These are phyloP conservation scores for Camponotus vicinus DNA, from an alignment of 1,140 invertebrate species.

Conservation along the genomic window DNA sequence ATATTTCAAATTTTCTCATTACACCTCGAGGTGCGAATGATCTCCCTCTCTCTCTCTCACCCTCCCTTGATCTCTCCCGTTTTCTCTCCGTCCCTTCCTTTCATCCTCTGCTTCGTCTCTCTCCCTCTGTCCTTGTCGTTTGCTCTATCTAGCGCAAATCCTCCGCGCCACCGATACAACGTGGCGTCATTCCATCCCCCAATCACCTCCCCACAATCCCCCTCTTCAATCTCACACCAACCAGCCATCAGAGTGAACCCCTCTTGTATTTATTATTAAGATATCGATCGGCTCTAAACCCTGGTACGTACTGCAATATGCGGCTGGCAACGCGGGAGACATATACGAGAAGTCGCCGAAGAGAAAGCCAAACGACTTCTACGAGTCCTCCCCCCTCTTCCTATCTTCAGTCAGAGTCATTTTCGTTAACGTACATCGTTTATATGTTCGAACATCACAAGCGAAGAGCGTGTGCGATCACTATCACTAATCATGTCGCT, in stretches of 20 bases:
- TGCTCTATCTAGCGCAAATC: constrained; percentile 64
- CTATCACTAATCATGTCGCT: not conserved
- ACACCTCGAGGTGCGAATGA: constrained; percentile 85
- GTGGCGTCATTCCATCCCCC: constrained; percentile 72
- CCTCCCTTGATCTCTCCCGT: constrained; percentile 50
- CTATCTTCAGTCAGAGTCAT: not conserved
- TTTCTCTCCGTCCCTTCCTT: constrained; percentile 56
- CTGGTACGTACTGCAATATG: constrained; percentile 73
- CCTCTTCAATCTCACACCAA: constrained; percentile 84
- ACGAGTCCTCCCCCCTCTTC: not conserved
- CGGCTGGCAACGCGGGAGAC: constrained; percentile 70
- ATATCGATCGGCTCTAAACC: constrained; percentile 84
- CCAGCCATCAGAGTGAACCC: constrained; percentile 82
- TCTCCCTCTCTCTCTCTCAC: constrained; percentile 63
- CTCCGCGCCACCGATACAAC: constrained; percentile 68
- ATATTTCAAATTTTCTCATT: constrained; percentile 87
- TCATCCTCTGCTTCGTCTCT: constrained; percentile 50
- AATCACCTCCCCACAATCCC: constrained; percentile 78
- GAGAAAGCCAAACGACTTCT: constrained; percentile 61
- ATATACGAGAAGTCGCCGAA: constrained; percentile 56
- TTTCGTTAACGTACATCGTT: constrained; percentile 9
- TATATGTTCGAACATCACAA: constrained; percentile 8
- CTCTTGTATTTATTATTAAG: constrained; percentile 86
- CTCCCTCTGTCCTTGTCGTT: constrained; percentile 46
- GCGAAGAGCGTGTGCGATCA: not conserved